phyloP scores from a whole-genome alignment of 2,113 vertebrate genomes.

The Nicator chloris region DNA sequence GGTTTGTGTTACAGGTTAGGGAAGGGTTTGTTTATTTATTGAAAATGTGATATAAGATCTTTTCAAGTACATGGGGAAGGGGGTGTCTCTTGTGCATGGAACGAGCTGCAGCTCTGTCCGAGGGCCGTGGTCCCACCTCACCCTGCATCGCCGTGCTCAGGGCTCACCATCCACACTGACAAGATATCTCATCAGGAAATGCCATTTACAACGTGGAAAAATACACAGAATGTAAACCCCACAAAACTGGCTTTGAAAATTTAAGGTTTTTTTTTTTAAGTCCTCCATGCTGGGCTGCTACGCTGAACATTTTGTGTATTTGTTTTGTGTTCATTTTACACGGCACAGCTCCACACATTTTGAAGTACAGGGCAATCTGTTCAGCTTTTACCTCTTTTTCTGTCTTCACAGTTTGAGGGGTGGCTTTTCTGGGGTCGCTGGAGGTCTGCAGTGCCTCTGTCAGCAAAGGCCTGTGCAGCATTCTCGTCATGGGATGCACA shows the following conservation, averaged over 20 bases:
- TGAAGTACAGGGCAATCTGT: not conserved
- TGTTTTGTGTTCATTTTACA: not conserved
- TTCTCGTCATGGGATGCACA: not conserved
- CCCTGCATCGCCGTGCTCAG: not conserved
- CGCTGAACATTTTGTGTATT: not conserved
- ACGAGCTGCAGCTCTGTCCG: not conserved
- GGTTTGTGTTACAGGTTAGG: not conserved
- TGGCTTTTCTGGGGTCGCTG: not conserved
- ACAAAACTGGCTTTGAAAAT: not conserved
- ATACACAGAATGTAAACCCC: not conserved
- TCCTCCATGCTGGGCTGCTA: not conserved
- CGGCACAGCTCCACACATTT: not conserved
- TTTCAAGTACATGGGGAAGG: accelerated
- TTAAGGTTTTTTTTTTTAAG: not conserved
- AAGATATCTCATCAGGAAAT: not conserved
- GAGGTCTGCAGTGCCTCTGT: not conserved
- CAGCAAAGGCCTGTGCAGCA: not conserved
- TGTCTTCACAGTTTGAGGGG: not conserved
- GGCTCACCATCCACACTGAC: not conserved
- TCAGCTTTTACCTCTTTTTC: not conserved
- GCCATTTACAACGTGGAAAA: not conserved
- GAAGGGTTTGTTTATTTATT: not conserved
- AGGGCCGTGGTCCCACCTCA: not conserved
- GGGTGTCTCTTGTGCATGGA: accelerated
- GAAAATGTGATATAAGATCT: not conserved